Base-by-base conservation (phyloP, 2,888 invertebrate genomes). In the Theodoxus fluviatilis region DNA sequence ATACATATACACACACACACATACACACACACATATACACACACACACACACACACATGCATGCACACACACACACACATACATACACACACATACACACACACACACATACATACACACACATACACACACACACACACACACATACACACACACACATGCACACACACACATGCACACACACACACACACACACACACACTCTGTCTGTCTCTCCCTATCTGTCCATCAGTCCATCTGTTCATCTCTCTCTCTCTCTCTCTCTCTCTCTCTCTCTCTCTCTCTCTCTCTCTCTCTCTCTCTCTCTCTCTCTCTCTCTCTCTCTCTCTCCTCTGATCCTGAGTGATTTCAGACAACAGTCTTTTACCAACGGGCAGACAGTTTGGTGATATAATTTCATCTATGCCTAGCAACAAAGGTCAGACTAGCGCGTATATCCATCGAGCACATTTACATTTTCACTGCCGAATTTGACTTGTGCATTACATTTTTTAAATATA, bases 91-190 rank as follows among this genome's bases (percentile, higher is more conserved):
- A 57, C 9, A 6, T 6, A 57, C 9, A 59, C 59, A 59, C 33
- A 59, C 33, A 59, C 59, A 59, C 33, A 4, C 22, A 22, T 52
- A 18, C 6, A 52, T 52, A n/a, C 52, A 52, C 18, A 52, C 18
- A 4, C 6, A 52, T 31, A 2, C 12, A 63, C 37, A 15, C 22
- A 69, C 63, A 33, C 59, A 63, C 63, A 49, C 52, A 69, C 55
- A 28, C 69, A 69, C 52, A 63, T 63, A 69, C 63, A 63, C 69
- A 69, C 64, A 64, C 69, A 69, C 64, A 64, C 64, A 69, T 55
- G 37, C 69, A 64, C 64, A 52, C 52, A 64, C 55, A 64, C 69
- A 64, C 65, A 64, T 64, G 52, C 65, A 38, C 69, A 40, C 57
- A 38, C 69, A 65, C 57, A 25, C 69, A 65, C 33, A 0, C 69